Evolutionary conservation across 2,888 invertebrate species (phyloP).

Genomic region (Tinea pellionella): DNA sequence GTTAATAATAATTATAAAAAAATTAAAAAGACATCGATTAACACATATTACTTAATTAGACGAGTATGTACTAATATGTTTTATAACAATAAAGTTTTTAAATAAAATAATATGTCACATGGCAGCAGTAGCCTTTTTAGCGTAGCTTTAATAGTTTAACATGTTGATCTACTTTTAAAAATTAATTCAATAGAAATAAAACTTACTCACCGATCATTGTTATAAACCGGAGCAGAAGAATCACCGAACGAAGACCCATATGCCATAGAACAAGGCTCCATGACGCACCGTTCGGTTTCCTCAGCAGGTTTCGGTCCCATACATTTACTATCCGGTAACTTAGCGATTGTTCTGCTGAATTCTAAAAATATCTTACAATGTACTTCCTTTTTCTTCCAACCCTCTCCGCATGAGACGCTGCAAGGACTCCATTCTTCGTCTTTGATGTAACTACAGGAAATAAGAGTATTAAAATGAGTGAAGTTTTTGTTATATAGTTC

Average conservation of each 20-base stretch:
- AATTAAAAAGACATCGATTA: too few relatives aligned
- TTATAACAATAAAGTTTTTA: too few relatives aligned
- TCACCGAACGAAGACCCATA: conserved; percentile 67
- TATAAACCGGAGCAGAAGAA: conserved; percentile 50
- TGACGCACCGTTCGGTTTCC: conserved; percentile 83
- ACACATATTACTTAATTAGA: too few relatives aligned
- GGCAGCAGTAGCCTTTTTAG: too few relatives aligned
- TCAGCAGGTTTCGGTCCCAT: conserved; percentile 86
- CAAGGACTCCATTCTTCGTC: conserved; percentile 92
- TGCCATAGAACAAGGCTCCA: conserved; percentile 80
- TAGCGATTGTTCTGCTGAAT: conserved; percentile 89
- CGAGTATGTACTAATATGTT: too few relatives aligned
- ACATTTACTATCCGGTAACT: conserved; percentile 88
- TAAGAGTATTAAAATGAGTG: not conserved
- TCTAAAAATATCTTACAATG: conserved; percentile 95
- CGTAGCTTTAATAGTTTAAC: too few relatives aligned
- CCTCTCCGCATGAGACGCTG: conserved; percentile 92
- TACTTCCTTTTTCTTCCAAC: conserved; percentile 86
- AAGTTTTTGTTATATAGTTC: conserved; percentile 6
- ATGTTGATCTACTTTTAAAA: too few relatives aligned
- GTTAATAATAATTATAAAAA: too few relatives aligned
- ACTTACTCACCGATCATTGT: conserved; percentile 52
- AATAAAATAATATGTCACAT: too few relatives aligned
- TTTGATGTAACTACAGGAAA: conserved; percentile 82
- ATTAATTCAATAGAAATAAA: too few relatives aligned